These are phyloP conservation scores for Danaus melanippus DNA, from an alignment of 1,140 invertebrate species.

Conservation along the genomic window DNA sequence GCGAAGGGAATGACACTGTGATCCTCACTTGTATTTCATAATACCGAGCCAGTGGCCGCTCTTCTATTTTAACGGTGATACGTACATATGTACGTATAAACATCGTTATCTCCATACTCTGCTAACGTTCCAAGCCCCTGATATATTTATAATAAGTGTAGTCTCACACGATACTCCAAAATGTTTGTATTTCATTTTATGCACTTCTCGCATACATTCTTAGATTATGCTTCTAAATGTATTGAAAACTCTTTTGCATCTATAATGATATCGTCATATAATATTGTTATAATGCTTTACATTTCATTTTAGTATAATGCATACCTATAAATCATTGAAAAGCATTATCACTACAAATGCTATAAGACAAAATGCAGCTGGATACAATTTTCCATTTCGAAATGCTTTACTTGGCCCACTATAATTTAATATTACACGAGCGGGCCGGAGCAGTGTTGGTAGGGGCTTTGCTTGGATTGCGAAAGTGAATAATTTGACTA, in stretches of 20 bases:
- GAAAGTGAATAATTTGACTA: constrained; percentile 67
- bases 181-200: constrained; percentile 23
- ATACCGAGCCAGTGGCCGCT: constrained; percentile 26
- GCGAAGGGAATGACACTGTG: constrained; percentile 34
- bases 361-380: constrained; percentile 50
- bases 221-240: too few relatives aligned
- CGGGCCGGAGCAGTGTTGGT: constrained; percentile 32
- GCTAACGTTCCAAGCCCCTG: constrained; percentile 26
- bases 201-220: constrained; percentile 6
- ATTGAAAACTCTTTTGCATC: constrained; percentile 26
- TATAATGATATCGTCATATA: constrained; percentile 9
- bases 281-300: too few relatives aligned
- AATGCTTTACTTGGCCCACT: constrained; percentile 60
- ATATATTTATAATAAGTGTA: constrained; percentile 39
- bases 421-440: constrained; percentile 68
- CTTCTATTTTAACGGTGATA: constrained; percentile 30
- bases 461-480: constrained; percentile 58
- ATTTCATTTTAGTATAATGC: background rate
- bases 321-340: constrained; percentile 1
- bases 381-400: constrained; percentile 67
- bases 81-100: constrained; percentile 24
- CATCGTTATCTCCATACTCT: constrained; percentile 24
- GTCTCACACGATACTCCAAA: constrained; percentile 26
- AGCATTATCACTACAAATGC: constrained; percentile 34
- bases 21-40: constrained; percentile 43